phyloP scores from a whole-genome alignment of 2,113 vertebrate genomes.

The Platysteira castanea region DNA sequence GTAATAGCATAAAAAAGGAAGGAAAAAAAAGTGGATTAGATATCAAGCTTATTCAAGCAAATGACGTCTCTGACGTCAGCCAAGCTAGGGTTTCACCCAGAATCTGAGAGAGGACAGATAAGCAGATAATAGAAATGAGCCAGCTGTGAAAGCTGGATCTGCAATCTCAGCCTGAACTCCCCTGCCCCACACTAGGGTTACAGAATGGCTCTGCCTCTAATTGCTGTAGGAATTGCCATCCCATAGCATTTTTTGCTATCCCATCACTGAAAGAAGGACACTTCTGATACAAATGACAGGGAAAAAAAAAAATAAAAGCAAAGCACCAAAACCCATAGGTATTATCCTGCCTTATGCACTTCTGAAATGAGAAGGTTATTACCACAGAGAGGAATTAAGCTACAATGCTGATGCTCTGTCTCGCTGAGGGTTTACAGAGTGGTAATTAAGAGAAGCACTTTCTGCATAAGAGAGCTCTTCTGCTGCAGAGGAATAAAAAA shows the following conservation, averaged over 20 bases:
- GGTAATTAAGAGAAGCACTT: conserved; percentile 32
- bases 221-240: not conserved
- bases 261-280: not conserved
- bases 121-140: not conserved
- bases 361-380: not conserved
- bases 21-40: not conserved
- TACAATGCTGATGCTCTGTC: not conserved
- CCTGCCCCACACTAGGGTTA: not conserved
- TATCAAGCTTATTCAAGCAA: not conserved
- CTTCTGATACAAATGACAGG: not conserved
- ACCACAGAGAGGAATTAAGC: not conserved
- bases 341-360: not conserved
- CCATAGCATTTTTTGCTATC: not conserved
- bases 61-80: not conserved
- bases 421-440: not conserved
- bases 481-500: conserved; percentile 15
- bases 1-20: not conserved
- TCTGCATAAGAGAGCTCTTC: conserved; percentile 9
- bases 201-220: not conserved
- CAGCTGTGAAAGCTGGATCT: not conserved
- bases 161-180: not conserved
- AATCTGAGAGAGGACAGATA: not conserved
- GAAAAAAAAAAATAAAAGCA: rapidly evolving
- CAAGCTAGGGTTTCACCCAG: not conserved
- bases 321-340: not conserved